Conservation (phyloP, 2,888 invertebrate genomes). For the Dysmachus trigonus region DNA sequence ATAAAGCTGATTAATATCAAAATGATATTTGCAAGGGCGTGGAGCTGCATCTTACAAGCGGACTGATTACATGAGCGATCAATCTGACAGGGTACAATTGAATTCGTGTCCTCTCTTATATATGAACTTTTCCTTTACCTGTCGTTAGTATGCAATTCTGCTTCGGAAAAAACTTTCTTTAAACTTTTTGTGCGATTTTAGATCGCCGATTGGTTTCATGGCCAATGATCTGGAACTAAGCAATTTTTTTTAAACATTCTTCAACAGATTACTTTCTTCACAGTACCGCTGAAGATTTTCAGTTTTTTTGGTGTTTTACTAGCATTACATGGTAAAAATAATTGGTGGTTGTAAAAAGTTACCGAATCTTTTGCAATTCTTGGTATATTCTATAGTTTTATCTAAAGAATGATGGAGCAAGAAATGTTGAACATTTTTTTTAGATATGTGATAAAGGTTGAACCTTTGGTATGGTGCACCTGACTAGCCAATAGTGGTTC, state of each 20-base stretch:
- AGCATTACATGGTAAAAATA: not conserved
- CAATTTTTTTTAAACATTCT: not conserved
- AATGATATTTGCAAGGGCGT: not conserved
- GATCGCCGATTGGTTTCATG: conserved; percentile 16
- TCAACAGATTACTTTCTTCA: conserved; percentile 1
- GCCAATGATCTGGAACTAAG: conserved; percentile 32
- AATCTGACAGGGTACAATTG: not conserved
- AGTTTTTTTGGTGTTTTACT: not conserved
- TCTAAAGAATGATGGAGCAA: not conserved
- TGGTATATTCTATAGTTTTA: not conserved
- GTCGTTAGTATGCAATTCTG: not conserved
- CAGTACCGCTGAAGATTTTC: not conserved
- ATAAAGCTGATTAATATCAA: not conserved
- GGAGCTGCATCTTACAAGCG: not conserved
- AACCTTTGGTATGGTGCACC: too few relatives aligned
- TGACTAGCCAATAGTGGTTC: too few relatives aligned
- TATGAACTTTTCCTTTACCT: conserved; percentile 9
- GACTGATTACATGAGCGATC: not conserved
- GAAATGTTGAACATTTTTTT: too few relatives aligned
- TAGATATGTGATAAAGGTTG: too few relatives aligned
- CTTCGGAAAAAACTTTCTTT: not conserved
- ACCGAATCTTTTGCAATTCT: not conserved
- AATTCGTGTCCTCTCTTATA: not conserved
- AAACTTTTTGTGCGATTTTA: not conserved
- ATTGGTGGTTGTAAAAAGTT: not conserved